Base-by-base conservation (phyloP, 2,113 vertebrate species). In the Myotis yumanensis region DNA sequence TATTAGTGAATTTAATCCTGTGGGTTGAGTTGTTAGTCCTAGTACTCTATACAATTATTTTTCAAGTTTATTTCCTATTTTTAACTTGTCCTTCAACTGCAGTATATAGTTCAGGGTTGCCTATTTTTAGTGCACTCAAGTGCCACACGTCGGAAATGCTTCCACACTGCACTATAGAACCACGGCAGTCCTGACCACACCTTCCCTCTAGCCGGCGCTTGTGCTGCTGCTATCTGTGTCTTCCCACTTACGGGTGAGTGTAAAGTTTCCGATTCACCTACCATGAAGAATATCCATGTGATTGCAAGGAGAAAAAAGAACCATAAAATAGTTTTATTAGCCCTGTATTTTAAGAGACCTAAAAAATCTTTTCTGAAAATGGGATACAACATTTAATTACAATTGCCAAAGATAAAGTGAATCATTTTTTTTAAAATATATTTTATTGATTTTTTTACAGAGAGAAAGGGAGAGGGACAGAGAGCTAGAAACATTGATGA, bases 1-100 rank as follows among this genome's bases (percentile, higher is more conserved):
- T 89, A 69, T 72, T 86, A 96, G 32, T 77, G 37, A 94, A 82
- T 92, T 81, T n/a, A 80, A 17, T 73, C 57, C 69, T 93, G 23
- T 66, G 72, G 37, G 32, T 95, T 89, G 64, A 88, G 35, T 92
- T 95, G 93, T 84, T 95, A 95, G 92, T 95, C 80, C 71, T 37
- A 77, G 83, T 46, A 91, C 79, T 95, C 92, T 97, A 93, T 95
- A 96, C 91, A 93, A 93, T 90, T 93, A 96, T 91, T 97, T 97
- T 97, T 96, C 89, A 87, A 81, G 32, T 97, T 96, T 92, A 95
- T 95, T 96, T 92, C 71, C 93, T 97, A 97, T 97, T 97, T 97
- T 96, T 97, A 93, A 93, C 94, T 93, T 89, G 93, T 95, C 96
- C 97, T 96, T 96, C 95, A 97, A 95, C 89, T 95, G 88, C 83